Conservation (phyloP, 1,140 invertebrate species). For the Drosophila kohkoa region DNA sequence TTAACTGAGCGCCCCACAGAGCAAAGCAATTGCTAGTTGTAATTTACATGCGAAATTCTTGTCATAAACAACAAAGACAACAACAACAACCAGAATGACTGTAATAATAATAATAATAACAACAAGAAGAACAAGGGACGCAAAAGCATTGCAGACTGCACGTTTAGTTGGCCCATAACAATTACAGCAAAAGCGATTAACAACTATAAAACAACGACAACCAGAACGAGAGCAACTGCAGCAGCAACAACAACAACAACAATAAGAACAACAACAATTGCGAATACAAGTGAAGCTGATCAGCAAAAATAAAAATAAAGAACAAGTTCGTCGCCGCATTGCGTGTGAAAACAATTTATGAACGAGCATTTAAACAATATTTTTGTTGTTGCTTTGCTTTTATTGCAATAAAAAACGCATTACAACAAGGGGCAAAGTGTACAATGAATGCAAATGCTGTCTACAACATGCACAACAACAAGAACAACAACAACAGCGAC, state of each 20-base stretch:
- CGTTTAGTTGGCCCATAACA: conserved; percentile 71
- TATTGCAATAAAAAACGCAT: conserved; percentile 55
- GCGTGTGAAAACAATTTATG: conserved; percentile 68
- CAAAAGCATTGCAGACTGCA: conserved; percentile 36
- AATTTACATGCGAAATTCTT: conserved; percentile 42
- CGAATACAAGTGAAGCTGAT: conserved; percentile 27
- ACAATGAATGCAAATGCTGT: conserved; percentile 76
- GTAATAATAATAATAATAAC: conserved; percentile 11
- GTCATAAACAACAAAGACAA: conserved; percentile 10
- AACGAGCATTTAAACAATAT: conserved; percentile 56
- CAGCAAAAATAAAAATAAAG: conserved; percentile 22
- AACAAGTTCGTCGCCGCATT: conserved; percentile 47
- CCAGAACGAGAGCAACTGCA: conserved; percentile 30
- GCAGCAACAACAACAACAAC: conserved; percentile 5
- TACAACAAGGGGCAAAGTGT: conserved; percentile 62
- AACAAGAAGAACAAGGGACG: conserved; percentile 12
- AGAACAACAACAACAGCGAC: conserved; percentile 27
- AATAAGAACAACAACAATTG: conserved; percentile 31
- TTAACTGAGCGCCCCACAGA: conserved; percentile 16
- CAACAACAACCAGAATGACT: background rate
- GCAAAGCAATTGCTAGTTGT: conserved; percentile 17
- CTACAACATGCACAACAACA: conserved; percentile 39
- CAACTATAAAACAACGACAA: conserved; percentile 42
- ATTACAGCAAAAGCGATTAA: conserved; percentile 73
- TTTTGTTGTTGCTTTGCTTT: conserved; percentile 12